phyloP scores from a whole-genome alignment of 2,113 vertebrate species.

The Psilopsiagon aurifrons region DNA sequence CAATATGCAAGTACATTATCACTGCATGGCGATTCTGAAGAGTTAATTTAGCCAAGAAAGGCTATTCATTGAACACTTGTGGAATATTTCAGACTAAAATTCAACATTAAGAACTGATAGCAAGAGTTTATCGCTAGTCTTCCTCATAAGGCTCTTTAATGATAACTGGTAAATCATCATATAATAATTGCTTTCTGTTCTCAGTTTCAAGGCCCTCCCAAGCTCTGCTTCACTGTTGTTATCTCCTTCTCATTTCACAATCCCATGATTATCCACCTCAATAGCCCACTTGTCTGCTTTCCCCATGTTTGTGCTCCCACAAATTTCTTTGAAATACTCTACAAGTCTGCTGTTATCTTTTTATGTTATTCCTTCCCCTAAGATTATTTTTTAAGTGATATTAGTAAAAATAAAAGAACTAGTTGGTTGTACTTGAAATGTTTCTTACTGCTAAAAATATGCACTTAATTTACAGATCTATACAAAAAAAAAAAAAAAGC shows the following conservation, averaged over 20 bases:
- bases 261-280: not conserved
- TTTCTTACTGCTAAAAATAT: not conserved
- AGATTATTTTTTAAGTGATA: not conserved
- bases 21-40: not conserved
- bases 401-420: rapidly evolving
- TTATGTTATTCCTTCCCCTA: not conserved
- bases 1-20: not conserved
- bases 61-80: not conserved
- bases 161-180: not conserved
- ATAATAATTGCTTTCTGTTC: not conserved
- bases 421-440: not conserved
- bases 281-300: not conserved
- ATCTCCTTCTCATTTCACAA: not conserved
- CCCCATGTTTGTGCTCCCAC: not conserved
- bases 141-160: not conserved
- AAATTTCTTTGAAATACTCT: not conserved
- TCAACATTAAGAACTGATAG: not conserved
- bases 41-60: not conserved
- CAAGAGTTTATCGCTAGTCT: not conserved
- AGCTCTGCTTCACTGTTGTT: not conserved
- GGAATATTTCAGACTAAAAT: not conserved
- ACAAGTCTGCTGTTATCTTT: not conserved
- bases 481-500: not conserved
- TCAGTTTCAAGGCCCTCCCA: not conserved
- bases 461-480: not conserved